phyloP scores from a whole-genome alignment of 2,888 invertebrate species.

The Cecidostiba fungosa region DNA sequence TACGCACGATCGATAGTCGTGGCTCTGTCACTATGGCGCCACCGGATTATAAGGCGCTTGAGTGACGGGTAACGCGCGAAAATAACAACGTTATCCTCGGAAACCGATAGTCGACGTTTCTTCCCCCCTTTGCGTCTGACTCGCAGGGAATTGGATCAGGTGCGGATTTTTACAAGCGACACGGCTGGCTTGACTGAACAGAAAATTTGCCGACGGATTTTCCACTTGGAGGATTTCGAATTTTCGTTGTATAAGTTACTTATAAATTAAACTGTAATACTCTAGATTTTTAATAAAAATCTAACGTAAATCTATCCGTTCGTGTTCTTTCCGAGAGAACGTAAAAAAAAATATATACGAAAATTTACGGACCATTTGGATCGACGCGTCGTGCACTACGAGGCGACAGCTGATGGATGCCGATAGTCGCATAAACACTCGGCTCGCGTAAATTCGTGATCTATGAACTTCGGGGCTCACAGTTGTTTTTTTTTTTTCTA shows the following conservation, averaged over 20 bases:
- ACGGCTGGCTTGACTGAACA: not conserved
- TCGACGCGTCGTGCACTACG: not conserved
- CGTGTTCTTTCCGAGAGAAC: not conserved
- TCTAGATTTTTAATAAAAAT: not conserved
- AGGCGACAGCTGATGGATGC: constrained; percentile 34
- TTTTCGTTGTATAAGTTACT: not conserved
- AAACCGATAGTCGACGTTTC: not conserved
- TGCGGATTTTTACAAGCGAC: constrained; percentile 24
- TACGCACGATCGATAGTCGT: constrained; percentile 26
- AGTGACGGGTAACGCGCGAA: constrained; percentile 28
- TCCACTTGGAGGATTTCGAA: not conserved
- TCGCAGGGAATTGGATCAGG: constrained; percentile 3
- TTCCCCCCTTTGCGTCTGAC: not conserved
- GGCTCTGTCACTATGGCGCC: not conserved
- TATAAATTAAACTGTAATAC: not conserved
- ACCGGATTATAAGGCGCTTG: constrained; percentile 29
- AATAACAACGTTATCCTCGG: constrained; percentile 47
- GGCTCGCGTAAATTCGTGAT: constrained; percentile 37
- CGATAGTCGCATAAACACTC: constrained; percentile 32
- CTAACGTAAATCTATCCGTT: not conserved
- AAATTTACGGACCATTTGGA: constrained; percentile 9
- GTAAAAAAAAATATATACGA: not conserved
- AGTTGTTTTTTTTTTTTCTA: not conserved
- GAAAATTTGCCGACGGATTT: not conserved
- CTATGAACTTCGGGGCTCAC: constrained; percentile 29